Conservation (phyloP, 1,140 invertebrate species). For the Leptopilina boulardi region DNA sequence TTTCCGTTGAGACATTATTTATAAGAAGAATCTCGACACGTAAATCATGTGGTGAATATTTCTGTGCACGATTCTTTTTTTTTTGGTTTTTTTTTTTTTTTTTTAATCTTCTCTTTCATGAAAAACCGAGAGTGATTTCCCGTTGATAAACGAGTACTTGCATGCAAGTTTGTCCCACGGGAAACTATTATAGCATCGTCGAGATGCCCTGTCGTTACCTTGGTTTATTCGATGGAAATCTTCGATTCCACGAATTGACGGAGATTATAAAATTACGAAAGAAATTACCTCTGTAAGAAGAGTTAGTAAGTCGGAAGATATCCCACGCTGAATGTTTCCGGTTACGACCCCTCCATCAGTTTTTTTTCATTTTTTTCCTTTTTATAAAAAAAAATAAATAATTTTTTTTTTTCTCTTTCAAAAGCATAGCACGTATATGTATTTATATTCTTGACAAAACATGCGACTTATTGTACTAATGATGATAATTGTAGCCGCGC, state of each 20-base stretch:
- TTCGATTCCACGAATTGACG: conserved; percentile 16
- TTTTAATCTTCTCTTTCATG: not conserved
- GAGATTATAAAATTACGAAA: conserved; percentile 26
- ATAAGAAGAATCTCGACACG: not conserved
- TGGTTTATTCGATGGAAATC: conserved; percentile 29
- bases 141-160: conserved; percentile 30
- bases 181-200: conserved; percentile 22
- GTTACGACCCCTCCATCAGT: not conserved
- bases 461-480: conserved; percentile 1
- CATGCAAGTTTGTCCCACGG: conserved; percentile 23
- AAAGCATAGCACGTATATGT: no score
- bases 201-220: conserved; percentile 12
- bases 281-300: conserved; percentile 23
- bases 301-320: conserved; percentile 10
- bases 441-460: not conserved
- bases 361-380: not conserved
- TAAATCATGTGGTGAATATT: conserved; percentile 25
- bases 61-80: not conserved
- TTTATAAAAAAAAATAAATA: not conserved
- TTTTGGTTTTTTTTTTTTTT: not conserved
- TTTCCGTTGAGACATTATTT: no score
- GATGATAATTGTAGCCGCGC: not conserved
- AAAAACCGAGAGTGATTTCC: conserved; percentile 6
- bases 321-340: conserved; percentile 30
- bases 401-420: no score